Evolutionary conservation across 2,113 vertebrate genomes (phyloP).

Genomic region (Myrmecophaga tridactyla): DNA sequence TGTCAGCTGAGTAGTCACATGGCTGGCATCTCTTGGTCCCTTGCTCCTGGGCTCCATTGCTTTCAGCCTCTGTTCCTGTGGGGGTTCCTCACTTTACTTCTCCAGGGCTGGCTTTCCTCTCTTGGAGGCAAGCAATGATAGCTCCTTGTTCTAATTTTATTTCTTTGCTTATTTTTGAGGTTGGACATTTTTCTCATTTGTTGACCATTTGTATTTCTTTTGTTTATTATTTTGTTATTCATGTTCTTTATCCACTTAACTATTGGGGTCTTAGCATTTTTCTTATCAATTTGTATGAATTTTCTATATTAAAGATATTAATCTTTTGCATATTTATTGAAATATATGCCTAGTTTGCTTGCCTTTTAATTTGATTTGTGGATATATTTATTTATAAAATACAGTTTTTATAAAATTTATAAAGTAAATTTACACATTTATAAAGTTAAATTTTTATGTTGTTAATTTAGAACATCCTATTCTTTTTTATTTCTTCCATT

Average conservation of each 20-base stretch:
- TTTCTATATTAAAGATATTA: constrained; percentile 58
- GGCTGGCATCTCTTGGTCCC: too few relatives aligned
- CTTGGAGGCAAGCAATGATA: neutral
- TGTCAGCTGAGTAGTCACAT: too few relatives aligned
- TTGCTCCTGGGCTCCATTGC: too few relatives aligned
- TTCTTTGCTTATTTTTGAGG: constrained; percentile 1
- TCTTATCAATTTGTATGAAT: constrained; percentile 43
- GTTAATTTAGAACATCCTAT: constrained; percentile 30
- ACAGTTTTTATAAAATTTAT: too few relatives aligned
- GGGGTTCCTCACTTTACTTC: too few relatives aligned
- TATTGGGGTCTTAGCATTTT: constrained; percentile 44
- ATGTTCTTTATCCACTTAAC: constrained; percentile 39
- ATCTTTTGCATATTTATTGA: constrained; percentile 41
- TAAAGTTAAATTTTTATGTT: constrained; percentile 44
- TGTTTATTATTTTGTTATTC: too few relatives aligned
- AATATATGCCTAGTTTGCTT: constrained; percentile 46
- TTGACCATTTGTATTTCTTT: neutral
- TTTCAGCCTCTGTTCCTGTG: too few relatives aligned
- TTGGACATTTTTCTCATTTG: constrained; percentile 28
- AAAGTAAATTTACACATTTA: too few relatives aligned
- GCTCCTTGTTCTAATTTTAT: constrained; percentile 19
- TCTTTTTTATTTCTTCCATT: constrained; percentile 33
- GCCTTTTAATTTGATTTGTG: constrained; percentile 38
- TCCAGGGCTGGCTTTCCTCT: too few relatives aligned
- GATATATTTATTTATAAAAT: constrained; percentile 8